Evolutionary conservation across 2,113 vertebrate species (phyloP), one percentile per base, ranked within the genome.

Genomic region (Arenaria interpres): DNA sequence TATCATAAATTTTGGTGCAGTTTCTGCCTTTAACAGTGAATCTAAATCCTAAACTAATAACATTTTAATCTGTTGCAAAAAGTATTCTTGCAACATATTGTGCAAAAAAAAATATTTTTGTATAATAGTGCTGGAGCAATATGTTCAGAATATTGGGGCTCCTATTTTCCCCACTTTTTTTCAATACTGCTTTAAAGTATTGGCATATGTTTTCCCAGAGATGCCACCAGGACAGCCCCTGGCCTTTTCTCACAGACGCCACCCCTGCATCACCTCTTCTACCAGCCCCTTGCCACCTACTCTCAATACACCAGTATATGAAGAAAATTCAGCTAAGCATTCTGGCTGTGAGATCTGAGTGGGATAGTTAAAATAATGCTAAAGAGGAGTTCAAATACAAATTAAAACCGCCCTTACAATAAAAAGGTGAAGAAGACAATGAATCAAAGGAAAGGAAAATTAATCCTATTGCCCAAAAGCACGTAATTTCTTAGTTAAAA

Each of bases 281-380:
- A 45, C 18, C 22, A 89, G 16, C 3, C 6, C 11, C 28, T 74
- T 76, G 12, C 12, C 21, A 73, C 4, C 28, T 73, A 27, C 11
- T 53, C 3, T 14, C 0, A 0, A 5, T 35, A 19, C 14, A 50
- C 0, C 2, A 20, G 1, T 57, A 21, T 7, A 22, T 33, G 56
- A 88, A 71, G 50, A 67, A 63, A 75, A 94, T 39, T 24, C 32
- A 84, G 10, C 3, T 87, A 43, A 57, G n/a, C 33, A 16, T 75
- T 53, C 62, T 63, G 19, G 14, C 62, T 67, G 10, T 54, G n/a
- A 86, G 12, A 35, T 59, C 16, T 45, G n/a, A 67, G 21, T 53
- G 22, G 6, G 7, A 54, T 88, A 54, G 37, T 63, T 68, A 68
- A 79, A 85, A 54, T 48, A 71, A 75, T 57, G 37, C 57, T 76